Evolutionary conservation across 2,888 invertebrate species (phyloP).

Genomic region (Xestobium rufovillosum): DNA sequence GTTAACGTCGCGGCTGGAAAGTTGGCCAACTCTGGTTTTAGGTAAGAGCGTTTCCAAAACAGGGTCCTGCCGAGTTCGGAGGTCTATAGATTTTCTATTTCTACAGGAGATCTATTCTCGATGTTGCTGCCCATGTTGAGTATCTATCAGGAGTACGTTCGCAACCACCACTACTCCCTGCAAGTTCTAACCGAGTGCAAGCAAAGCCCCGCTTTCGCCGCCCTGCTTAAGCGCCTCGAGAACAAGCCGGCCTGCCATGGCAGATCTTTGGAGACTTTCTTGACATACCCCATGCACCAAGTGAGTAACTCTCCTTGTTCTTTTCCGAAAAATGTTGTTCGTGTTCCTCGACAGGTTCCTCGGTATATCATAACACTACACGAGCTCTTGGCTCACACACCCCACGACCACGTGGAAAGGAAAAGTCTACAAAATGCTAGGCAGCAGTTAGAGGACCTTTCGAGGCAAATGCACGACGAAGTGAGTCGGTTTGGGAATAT

Average conservation of each 20-base stretch:
- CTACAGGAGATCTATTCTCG: conserved; percentile 82
- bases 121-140: conserved; percentile 91
- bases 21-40: conserved; percentile 87
- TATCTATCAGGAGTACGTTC: conserved; percentile 90
- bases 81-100: not conserved
- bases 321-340: not conserved
- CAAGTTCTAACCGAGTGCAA: conserved; percentile 90
- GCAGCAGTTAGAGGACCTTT: conserved; percentile 78
- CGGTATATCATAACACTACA: conserved; percentile 87
- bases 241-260: conserved; percentile 81
- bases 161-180: conserved; percentile 89
- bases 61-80: not conserved
- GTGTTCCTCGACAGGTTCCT: conserved; percentile 78
- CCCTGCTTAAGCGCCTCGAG: conserved; percentile 71
- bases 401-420: conserved; percentile 88
- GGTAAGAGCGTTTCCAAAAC: conserved; percentile 48
- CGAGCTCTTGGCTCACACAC: conserved; percentile 85
- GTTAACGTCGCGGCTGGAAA: conserved; percentile 82
- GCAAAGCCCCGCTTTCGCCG: conserved; percentile 71
- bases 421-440: conserved; percentile 82
- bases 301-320: conserved; percentile 48
- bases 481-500: too few species aligned
- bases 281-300: conserved; percentile 94
- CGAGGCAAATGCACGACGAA: conserved; percentile 84
- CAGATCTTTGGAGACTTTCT: conserved; percentile 76